A percentile compares a stretch with the other conserved stretches of the same genome.
Evolutionary conservation across 1,140 invertebrate genomes (phyloP).

Genomic region (Paraescarpia echinospica): DNA sequence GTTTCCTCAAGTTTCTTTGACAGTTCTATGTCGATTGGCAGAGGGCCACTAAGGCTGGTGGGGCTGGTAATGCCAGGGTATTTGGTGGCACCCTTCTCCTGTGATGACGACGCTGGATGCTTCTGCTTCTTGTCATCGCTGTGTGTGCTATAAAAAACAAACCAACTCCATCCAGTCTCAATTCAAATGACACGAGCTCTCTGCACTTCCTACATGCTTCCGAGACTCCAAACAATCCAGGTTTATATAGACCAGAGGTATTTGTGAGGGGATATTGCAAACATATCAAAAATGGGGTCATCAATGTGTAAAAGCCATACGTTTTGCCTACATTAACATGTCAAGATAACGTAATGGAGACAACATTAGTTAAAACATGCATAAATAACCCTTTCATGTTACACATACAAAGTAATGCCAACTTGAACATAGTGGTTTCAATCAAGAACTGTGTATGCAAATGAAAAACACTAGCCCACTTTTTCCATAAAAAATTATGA

Average conservation of each 20-base stretch:
- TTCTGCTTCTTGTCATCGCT: not conserved
- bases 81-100: not conserved
- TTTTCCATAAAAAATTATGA: no score
- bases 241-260: not conserved
- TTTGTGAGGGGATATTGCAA: not conserved
- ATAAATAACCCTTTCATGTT: no score
- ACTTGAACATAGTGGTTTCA: no score
- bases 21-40: constrained; percentile 78
- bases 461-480: no score
- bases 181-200: not conserved
- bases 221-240: not conserved
- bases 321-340: no score
- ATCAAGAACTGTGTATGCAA: no score
- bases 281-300: not conserved
- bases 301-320: no score
- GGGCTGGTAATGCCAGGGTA: constrained; percentile 84
- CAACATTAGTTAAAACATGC: no score
- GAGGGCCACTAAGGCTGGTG: constrained; percentile 84
- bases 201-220: not conserved
- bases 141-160: not conserved
- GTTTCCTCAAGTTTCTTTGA: constrained; percentile 82
- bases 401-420: no score
- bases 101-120: not conserved
- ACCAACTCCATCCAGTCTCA: not conserved
- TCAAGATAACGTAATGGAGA: no score